phyloP scores from a whole-genome alignment of 2,888 invertebrate genomes.

The Lochmaea capreae region DNA sequence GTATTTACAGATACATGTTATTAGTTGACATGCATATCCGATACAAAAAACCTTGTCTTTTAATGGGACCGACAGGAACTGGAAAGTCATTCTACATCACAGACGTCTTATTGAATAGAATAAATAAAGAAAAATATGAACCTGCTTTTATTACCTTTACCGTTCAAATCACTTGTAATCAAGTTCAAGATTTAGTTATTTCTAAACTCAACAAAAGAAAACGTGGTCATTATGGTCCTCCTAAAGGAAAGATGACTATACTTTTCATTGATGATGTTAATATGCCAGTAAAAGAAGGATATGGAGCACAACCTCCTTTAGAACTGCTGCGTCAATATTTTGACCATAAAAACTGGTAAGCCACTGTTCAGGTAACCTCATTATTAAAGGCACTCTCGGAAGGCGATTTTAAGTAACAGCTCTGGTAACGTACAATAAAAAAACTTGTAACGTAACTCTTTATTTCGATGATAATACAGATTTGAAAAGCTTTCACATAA shows the following conservation, averaged over 20 bases:
- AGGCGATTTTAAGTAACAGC: too few species aligned
- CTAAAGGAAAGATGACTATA: slow-evolving; percentile 76
- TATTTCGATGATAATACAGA: too few species aligned
- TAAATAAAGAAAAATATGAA: slow-evolving; percentile 76
- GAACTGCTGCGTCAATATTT: slow-evolving; percentile 85
- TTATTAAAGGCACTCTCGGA: too few species aligned
- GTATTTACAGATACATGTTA: slow-evolving; percentile 72
- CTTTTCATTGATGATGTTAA: slow-evolving; percentile 91
- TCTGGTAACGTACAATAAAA: too few species aligned
- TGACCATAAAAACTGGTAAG: slow-evolving; percentile 83
- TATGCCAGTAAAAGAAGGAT: slow-evolving; percentile 86
- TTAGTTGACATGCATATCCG: slow-evolving; percentile 82
- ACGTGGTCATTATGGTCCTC: slow-evolving; percentile 82
- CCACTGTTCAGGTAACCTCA: background rate
- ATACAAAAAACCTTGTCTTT: slow-evolving; percentile 74
- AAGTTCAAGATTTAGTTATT: slow-evolving; percentile 83
- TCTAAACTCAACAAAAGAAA: slow-evolving; percentile 77
- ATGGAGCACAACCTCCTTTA: slow-evolving; percentile 88
- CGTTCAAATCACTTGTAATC: slow-evolving; percentile 83
- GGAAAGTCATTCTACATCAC: slow-evolving; percentile 88
- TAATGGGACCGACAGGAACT: slow-evolving; percentile 88
- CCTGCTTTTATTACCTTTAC: slow-evolving; percentile 87
- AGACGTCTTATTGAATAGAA: slow-evolving; percentile 75
- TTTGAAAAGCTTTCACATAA: too few species aligned
- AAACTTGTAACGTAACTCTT: too few species aligned